Evolutionary conservation across 2,113 vertebrate species (phyloP).

Genomic region (Progne subis): DNA sequence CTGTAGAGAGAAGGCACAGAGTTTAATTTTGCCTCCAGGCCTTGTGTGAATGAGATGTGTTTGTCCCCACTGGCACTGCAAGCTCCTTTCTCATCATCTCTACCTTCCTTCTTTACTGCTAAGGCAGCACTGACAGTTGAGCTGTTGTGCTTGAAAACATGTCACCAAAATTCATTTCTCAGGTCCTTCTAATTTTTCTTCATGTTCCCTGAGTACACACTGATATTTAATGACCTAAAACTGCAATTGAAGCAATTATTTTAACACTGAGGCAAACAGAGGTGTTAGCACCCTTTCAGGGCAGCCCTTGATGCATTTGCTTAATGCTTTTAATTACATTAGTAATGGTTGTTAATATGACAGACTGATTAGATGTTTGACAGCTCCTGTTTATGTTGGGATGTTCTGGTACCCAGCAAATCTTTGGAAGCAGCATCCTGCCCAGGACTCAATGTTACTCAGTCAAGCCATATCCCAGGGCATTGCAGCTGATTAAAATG

Average conservation of each 20-base stretch:
- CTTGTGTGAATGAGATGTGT: fast-evolving
- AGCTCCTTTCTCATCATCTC: neutral
- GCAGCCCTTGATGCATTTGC: neutral
- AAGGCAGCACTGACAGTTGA: neutral
- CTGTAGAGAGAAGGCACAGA: neutral
- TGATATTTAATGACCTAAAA: neutral
- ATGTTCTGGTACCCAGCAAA: neutral
- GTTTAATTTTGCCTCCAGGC: neutral
- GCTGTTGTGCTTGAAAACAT: neutral
- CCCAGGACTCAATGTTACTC: neutral
- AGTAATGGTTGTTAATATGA: neutral
- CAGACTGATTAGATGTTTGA: neutral
- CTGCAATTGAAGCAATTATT: slow-evolving; percentile 1
- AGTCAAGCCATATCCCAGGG: neutral
- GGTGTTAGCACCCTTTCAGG: neutral
- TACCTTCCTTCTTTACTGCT: neutral
- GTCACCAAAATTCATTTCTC: neutral
- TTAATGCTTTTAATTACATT: slow-evolving; percentile 17
- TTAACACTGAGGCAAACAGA: neutral
- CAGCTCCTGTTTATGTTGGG: neutral
- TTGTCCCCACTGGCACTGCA: fast-evolving
- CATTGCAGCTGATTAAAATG: neutral
- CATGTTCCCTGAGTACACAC: neutral
- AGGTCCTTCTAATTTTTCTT: neutral
- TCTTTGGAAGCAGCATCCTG: neutral